These are phyloP conservation scores for Halictus quadricinctus DNA, from an alignment of 2,888 invertebrate genomes.

Conservation along the genomic window DNA sequence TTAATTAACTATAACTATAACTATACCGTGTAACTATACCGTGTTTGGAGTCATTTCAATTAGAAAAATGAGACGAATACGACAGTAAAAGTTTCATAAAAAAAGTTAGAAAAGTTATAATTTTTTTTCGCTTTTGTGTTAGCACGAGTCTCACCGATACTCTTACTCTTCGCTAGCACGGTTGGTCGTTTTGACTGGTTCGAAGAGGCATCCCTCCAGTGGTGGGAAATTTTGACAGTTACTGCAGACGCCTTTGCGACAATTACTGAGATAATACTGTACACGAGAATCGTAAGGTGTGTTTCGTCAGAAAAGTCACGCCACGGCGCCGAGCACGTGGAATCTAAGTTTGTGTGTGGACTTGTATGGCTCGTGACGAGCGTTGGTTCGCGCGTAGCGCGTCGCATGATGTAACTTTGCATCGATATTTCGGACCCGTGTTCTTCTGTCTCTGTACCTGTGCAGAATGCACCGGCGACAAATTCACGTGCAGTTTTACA, in stretches of 20 bases:
- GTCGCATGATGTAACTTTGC: conserved; percentile 65
- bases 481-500: not conserved
- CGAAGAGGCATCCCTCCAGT: too few species aligned
- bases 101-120: too few species aligned
- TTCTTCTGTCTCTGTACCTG: not conserved
- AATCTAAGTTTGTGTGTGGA: conserved; percentile 47
- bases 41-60: too few species aligned
- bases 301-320: conserved; percentile 51
- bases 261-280: not conserved
- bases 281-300: not conserved
- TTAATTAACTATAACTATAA: too few species aligned
- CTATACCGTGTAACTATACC: too few species aligned
- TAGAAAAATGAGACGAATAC: too few species aligned
- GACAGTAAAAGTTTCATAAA: too few species aligned
- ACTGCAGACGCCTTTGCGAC: not conserved
- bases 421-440: conserved; percentile 56
- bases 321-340: conserved; percentile 59
- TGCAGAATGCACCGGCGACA: not conserved
- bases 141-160: too few species aligned
- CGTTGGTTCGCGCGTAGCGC: conserved; percentile 37
- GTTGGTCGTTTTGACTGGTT: too few species aligned
- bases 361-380: conserved; percentile 65
- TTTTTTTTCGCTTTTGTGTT: too few species aligned
- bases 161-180: too few species aligned
- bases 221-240: not conserved